Evolutionary conservation across 2,888 invertebrate genomes (phyloP).

Genomic region (Mythimna pallens): DNA sequence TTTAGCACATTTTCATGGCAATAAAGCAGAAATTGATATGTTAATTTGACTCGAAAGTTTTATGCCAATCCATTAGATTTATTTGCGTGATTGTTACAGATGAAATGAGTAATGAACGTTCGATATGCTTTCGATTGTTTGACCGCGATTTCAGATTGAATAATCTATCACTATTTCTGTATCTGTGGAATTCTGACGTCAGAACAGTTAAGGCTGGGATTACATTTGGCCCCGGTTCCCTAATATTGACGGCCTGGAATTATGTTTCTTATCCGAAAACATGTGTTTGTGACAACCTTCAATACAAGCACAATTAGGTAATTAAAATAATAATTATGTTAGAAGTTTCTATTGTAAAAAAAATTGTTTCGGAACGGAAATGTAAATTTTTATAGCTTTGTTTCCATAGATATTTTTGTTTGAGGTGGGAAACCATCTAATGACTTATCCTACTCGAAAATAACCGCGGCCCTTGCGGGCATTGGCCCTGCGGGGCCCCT

Average conservation of each 20-base stretch:
- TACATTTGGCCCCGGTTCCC: not conserved
- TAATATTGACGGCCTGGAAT: not conserved
- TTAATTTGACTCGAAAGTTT: constrained; percentile 6
- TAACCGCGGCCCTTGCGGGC: no score
- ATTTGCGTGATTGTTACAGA: constrained; percentile 29
- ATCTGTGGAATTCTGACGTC: constrained; percentile 16
- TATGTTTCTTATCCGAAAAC: no score
- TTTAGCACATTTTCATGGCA: constrained; percentile 9
- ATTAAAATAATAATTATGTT: no score
- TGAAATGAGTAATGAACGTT: constrained; percentile 20
- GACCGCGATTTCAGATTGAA: constrained; percentile 10
- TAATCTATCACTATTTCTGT: constrained; percentile 32
- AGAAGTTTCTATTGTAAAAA: no score
- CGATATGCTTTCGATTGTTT: constrained; percentile 42
- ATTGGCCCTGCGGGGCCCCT: no score
- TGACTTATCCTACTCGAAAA: no score
- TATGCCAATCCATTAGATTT: constrained; percentile 10
- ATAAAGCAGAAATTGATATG: constrained; percentile 16
- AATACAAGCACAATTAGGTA: no score
- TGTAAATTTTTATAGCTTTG: no score
- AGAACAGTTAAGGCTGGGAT: constrained; percentile 10
- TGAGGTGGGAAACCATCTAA: no score
- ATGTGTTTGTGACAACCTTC: no score
- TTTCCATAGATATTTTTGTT: no score
- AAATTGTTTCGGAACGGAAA: no score